Percentiles rank a stretch among this genome's conserved stretches.
phyloP scores from a whole-genome alignment of 2,888 invertebrate genomes.

The Lathronympha strigana region DNA sequence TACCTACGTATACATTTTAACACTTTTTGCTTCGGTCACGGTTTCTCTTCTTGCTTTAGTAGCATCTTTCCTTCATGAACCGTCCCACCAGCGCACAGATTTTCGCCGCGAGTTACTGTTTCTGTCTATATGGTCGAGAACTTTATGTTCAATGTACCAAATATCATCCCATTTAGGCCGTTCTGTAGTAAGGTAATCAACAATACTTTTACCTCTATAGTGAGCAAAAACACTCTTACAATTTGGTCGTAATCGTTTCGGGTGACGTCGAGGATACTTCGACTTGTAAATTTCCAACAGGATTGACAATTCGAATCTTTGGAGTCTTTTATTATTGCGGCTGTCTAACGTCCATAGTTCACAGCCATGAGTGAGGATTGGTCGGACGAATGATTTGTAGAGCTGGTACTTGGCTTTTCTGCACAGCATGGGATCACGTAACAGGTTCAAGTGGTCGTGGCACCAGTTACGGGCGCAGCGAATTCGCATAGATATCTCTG shows the following conservation, averaged over 20 bases:
- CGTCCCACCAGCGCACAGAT: conserved; percentile 49
- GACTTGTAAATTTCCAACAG: conserved; percentile 64
- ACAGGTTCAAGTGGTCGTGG: conserved; percentile 51
- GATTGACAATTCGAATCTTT: conserved; percentile 56
- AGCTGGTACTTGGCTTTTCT: conserved; percentile 56
- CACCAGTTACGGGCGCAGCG: conserved; percentile 63
- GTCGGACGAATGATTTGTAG: conserved; percentile 61
- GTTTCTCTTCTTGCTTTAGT: background rate
- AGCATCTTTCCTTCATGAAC: background rate
- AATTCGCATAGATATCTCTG: conserved; percentile 58
- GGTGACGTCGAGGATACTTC: conserved; percentile 55
- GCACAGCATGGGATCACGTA: conserved; percentile 53
- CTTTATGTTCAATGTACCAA: conserved; percentile 53
- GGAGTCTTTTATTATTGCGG: conserved; percentile 49
- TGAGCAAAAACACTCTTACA: conserved; percentile 51
- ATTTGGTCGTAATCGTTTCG: conserved; percentile 53
- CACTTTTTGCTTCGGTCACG: background rate
- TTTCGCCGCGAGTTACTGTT: conserved; percentile 19
- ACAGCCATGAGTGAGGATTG: conserved; percentile 66
- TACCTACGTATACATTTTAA: conserved; percentile 1
- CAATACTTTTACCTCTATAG: conserved; percentile 51
- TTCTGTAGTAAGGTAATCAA: conserved; percentile 56
- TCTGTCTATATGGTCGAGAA: conserved; percentile 40
- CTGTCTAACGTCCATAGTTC: conserved; percentile 61
- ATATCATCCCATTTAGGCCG: conserved; percentile 56